These are phyloP conservation scores for Microtus pennsylvanicus DNA, from an alignment of 2,113 vertebrate genomes.

Conservation along the genomic window DNA sequence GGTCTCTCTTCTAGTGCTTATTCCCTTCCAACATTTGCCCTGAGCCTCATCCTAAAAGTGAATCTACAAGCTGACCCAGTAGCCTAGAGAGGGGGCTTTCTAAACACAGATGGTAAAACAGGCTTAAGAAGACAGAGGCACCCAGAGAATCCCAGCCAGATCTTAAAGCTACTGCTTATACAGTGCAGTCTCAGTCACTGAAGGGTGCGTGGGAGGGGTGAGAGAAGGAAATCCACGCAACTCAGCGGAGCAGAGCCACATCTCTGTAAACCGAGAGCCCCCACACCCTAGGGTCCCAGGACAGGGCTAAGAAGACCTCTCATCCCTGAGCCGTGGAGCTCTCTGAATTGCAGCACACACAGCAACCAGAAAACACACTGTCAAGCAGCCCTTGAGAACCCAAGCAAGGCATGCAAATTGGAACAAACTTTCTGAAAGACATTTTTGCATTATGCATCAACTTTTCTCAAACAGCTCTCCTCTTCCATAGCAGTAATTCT, in stretches of 20 bases:
- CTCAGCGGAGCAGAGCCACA: no score
- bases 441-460: neutral
- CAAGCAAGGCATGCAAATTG: neutral
- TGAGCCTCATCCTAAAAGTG: neutral
- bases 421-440: neutral
- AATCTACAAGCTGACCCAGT: neutral
- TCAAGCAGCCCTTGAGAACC: neutral
- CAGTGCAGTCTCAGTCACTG: accelerated
- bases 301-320: neutral
- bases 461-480: neutral
- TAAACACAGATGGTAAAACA: neutral
- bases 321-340: no score
- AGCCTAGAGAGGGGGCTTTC: neutral
- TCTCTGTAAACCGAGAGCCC: neutral
- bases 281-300: accelerated
- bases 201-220: accelerated
- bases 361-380: neutral
- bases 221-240: neutral
- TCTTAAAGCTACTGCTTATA: neutral
- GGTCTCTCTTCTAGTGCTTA: neutral
- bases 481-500: conserved; percentile 13
- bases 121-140: neutral
- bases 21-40: neutral
- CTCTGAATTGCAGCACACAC: neutral
- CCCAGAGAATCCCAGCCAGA: neutral